Percentiles rank a stretch among this genome's conserved stretches.
These are phyloP conservation scores for Panopea generosa DNA, from an alignment of 2,888 invertebrate genomes.

Conservation along the genomic window DNA sequence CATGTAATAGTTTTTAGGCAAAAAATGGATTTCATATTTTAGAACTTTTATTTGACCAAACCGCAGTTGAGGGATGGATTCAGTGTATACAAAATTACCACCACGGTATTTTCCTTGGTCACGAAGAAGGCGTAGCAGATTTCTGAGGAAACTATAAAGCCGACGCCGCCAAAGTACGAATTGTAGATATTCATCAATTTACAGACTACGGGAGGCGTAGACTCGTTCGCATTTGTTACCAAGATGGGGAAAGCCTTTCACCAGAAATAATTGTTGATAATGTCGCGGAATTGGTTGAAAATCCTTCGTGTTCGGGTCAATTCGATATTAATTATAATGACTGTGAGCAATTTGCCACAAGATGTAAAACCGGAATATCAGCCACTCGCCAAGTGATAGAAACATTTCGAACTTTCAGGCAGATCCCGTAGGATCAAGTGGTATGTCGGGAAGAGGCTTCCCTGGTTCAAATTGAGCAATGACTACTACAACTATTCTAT, in stretches of 20 bases:
- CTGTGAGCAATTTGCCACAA: constrained; percentile 24
- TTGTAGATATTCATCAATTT: constrained; percentile 28
- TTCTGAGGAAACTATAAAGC: constrained; percentile 29
- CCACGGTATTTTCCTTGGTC: constrained; percentile 47
- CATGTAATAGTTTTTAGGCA: constrained; percentile 3
- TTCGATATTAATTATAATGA: constrained; percentile 9
- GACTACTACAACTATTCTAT: constrained; percentile 1
- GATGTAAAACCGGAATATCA: constrained; percentile 16
- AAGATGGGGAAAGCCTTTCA: constrained; percentile 14
- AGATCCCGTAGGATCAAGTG: background rate
- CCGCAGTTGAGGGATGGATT: background rate
- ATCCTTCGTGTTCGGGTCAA: constrained; percentile 12
- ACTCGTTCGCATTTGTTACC: constrained; percentile 32
- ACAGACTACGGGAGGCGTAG: constrained; percentile 16
- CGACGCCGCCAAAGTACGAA: constrained; percentile 14
- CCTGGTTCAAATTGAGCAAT: constrained; percentile 1
- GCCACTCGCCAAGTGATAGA: constrained; percentile 3
- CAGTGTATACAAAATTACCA: constrained; percentile 29
- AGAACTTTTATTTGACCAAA: constrained; percentile 1
- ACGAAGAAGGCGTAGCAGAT: constrained; percentile 35
- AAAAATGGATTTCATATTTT: constrained; percentile 2
- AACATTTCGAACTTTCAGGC: background rate
- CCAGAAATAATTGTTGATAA: constrained; percentile 18
- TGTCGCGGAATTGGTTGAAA: constrained; percentile 15
- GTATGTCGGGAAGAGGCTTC: constrained; percentile 2